Percentiles rank a stretch among this genome's conserved stretches.
Evolutionary conservation across 2,888 invertebrate genomes (phyloP).

Genomic region (Monopis laevigella): DNA sequence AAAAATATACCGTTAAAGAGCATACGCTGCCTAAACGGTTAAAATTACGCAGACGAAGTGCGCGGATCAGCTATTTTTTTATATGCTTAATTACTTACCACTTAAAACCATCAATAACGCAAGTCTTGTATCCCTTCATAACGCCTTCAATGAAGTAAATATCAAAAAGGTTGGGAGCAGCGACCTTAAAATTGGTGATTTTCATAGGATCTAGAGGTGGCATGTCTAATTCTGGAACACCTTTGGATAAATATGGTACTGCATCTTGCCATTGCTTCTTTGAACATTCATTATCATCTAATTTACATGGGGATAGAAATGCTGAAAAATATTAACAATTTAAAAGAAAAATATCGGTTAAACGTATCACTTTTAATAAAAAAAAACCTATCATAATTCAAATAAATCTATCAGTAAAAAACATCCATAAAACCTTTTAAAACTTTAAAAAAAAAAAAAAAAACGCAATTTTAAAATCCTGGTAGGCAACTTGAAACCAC

Average conservation of each 20-base stretch:
- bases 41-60: too few species aligned
- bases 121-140: slow-evolving; percentile 10
- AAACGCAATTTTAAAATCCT: too few species aligned
- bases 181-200: slow-evolving; percentile 1
- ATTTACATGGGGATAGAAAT: slow-evolving; percentile 1
- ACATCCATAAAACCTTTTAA: too few species aligned
- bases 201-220: slow-evolving; percentile 9
- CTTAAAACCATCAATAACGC: slow-evolving; percentile 4
- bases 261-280: slow-evolving; percentile 22
- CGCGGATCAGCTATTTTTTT: too few species aligned
- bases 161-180: slow-evolving; percentile 2
- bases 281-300: slow-evolving; percentile 23
- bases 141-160: slow-evolving; percentile 7
- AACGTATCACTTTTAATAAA: not conserved
- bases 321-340: not conserved
- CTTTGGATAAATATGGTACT: slow-evolving; percentile 16
- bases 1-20: too few species aligned
- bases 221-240: slow-evolving; percentile 9
- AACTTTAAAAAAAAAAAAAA: too few species aligned
- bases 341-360: not conserved
- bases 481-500: too few species aligned
- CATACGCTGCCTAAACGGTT: too few species aligned
- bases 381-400: too few species aligned
- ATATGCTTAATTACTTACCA: slow-evolving; percentile 7
- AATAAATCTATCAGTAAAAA: too few species aligned